Percentiles rank a stretch among this genome's conserved stretches.
phyloP scores from a whole-genome alignment of 2,888 invertebrate genomes.

The Physocephala rufipes region DNA sequence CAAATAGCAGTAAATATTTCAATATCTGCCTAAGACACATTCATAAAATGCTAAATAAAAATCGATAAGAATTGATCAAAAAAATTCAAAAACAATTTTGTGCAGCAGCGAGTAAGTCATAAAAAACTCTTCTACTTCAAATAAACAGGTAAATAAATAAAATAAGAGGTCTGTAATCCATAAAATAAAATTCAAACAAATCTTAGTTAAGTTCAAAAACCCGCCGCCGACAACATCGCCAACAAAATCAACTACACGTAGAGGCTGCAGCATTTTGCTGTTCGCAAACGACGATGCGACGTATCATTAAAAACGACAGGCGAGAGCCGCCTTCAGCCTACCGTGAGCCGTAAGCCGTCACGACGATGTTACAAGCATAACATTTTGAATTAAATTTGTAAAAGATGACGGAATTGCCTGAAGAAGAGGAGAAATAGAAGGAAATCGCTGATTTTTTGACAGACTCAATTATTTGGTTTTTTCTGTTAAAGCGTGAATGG shows the following conservation, averaged over 20 bases:
- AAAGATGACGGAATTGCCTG: neutral
- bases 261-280: neutral
- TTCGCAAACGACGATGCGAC: neutral
- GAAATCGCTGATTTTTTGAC: slow-evolving; percentile 11
- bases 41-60: neutral
- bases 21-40: neutral
- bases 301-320: slow-evolving; percentile 19
- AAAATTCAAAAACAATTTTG: slow-evolving; percentile 19
- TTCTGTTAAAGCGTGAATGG: slow-evolving; percentile 18
- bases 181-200: neutral
- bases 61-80: neutral
- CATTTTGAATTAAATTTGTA: neutral
- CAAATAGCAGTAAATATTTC: neutral
- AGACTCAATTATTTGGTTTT: slow-evolving; percentile 11
- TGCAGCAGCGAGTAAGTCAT: slow-evolving; percentile 7
- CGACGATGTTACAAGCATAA: neutral
- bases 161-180: neutral
- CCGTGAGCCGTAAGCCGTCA: neutral
- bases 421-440: neutral
- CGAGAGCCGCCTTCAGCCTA: slow-evolving; percentile 2
- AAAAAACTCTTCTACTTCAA: neutral
- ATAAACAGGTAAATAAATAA: no score
- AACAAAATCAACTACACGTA: neutral
- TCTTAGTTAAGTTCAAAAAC: slow-evolving; percentile 12
- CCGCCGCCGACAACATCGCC: neutral